A percentile compares a stretch with the other conserved stretches of the same genome.
phyloP scores from a whole-genome alignment of 2,888 invertebrate genomes.

The Aphelenchoides bicaudatus region DNA sequence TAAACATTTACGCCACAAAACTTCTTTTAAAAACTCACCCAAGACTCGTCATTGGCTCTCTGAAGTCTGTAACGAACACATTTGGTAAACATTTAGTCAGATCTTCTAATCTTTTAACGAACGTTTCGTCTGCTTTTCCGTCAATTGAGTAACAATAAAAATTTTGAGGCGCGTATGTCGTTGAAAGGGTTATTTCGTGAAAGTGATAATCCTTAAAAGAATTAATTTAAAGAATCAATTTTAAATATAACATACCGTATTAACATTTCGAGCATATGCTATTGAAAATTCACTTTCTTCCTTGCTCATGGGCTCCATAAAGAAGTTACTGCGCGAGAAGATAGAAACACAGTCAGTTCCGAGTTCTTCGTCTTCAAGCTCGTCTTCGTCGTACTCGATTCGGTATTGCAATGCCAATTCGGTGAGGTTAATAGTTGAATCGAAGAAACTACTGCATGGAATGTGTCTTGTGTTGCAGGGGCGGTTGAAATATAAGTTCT shows the following conservation, averaged over 20 bases:
- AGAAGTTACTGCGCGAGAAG: neutral
- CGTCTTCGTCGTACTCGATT: neutral
- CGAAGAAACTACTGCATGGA: neutral
- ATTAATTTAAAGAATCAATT: too few relatives aligned
- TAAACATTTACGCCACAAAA: too few relatives aligned
- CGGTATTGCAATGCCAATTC: neutral
- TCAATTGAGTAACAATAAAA: neutral
- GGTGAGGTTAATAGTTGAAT: neutral
- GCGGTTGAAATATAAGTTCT: too few relatives aligned
- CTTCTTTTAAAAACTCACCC: too few relatives aligned
- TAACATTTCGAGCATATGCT: neutral
- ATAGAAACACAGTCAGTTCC: neutral
- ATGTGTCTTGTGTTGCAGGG: neutral
- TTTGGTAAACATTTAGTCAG: neutral
- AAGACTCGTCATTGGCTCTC: neutral
- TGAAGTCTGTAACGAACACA: neutral
- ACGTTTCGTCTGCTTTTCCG: neutral
- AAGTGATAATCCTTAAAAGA: neutral
- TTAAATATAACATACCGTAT: too few relatives aligned
- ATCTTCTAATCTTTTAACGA: neutral
- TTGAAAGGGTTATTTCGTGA: neutral
- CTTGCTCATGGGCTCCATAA: neutral
- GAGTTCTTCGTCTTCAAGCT: neutral
- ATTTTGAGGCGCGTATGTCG: constrained; percentile 2
- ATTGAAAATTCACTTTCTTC: neutral